Base-by-base conservation (phyloP, 2,113 vertebrate genomes). In the Trogon surrucura region DNA sequence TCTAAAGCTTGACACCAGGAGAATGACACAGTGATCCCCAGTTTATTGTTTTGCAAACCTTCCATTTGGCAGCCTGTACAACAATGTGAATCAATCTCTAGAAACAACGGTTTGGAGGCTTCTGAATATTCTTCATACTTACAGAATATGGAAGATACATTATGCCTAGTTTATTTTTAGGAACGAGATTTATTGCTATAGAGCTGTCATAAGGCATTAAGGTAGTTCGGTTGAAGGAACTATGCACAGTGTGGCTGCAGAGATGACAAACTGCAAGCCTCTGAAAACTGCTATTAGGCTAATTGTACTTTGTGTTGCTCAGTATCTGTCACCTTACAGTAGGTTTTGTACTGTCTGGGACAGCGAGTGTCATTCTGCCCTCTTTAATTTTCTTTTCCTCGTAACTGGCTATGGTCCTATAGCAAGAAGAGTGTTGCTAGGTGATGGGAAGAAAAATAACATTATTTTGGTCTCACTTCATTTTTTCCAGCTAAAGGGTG, bases 111-210 rank as follows among this genome's bases (percentile, higher is more conserved):
- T 91, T 75, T 69, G 51, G 82, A 93, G 85, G 79, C 81, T 91
- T 87, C 81, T 89, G 91, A 93, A 91, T 95, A 85, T 83, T 95
- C 89, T 80, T 91, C 54, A 66, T 94, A 72, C 83, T 98, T 93
- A 48, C 86, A 91, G 86, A 91, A 88, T 83, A 87, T 95, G 94
- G 96, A 96, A 96, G 96, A 95, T 90, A 79, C 56, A 91, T 97
- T 96, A 89, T 93, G 85, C 50, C 72, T 80, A 34, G 80, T 85
- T 97, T 97, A 97, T 97, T 98, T 98, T 97, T 97, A 97, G 97
- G 92, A 89, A 32, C 51, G 72, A 74, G 45, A 51, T 95, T 95
- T 96, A 80, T 73, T 95, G 80, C 81, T 81, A 12, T 36, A 66
- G 80, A 94, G 74, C 78, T 95, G 95, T 95, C 92, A 91, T 48